Evolutionary conservation across 2,797 vertebrate genomes (phyloP).

Genomic region (Alfaro cultratus): DNA sequence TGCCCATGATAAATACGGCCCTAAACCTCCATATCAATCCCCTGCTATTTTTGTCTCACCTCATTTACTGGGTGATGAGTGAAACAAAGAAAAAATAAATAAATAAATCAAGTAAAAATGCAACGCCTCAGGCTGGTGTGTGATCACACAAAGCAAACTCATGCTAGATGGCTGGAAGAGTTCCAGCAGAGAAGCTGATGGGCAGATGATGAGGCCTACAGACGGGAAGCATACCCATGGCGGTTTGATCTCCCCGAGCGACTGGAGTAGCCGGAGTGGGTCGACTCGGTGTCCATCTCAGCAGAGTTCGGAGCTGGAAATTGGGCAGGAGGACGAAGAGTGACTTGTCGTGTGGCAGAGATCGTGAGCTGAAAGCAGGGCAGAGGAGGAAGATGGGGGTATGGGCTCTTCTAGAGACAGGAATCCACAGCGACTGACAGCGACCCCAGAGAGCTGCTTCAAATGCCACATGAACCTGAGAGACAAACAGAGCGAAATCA

Average conservation of each 20-base stretch:
- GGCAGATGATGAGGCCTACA: slow-evolving; percentile 16
- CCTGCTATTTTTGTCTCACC: slow-evolving; percentile 26
- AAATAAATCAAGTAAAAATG: slow-evolving; percentile 19
- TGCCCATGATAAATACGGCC: slow-evolving; percentile 15
- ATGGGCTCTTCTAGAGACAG: slow-evolving; percentile 68
- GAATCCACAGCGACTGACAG: slow-evolving; percentile 60
- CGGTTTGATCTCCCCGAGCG: slow-evolving; percentile 93
- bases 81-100: neutral
- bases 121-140: neutral
- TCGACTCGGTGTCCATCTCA: slow-evolving; percentile 97
- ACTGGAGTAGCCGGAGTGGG: slow-evolving; percentile 94
- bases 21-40: slow-evolving; percentile 67
- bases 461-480: slow-evolving; percentile 68
- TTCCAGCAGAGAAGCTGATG: slow-evolving; percentile 2
- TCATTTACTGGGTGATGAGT: slow-evolving; percentile 27
- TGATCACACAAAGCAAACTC: neutral
- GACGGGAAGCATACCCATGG: slow-evolving; percentile 85
- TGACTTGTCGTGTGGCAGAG: slow-evolving; percentile 37
- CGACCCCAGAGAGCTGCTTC: slow-evolving; percentile 58
- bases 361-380: slow-evolving; percentile 38
- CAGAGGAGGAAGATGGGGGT: slow-evolving; percentile 49
- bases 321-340: slow-evolving; percentile 54
- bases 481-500: slow-evolving; percentile 21
- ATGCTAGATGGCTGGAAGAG: neutral
- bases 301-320: slow-evolving; percentile 49